Evolutionary conservation across 2,888 invertebrate species (phyloP).

Genomic region (Thymelicus sylvestris): DNA sequence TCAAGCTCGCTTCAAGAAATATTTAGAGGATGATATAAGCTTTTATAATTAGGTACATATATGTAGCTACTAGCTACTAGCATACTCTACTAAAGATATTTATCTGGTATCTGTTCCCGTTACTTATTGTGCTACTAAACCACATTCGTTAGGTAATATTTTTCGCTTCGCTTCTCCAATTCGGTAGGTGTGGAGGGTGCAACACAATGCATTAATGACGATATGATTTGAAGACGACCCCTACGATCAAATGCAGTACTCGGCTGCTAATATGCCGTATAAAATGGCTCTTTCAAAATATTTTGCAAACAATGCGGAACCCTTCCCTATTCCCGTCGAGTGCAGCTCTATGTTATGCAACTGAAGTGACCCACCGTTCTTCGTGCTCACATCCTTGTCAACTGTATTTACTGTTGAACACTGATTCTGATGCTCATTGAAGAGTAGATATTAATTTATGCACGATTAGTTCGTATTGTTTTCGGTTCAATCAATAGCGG

Average conservation of each 20-base stretch:
- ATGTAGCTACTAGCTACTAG: no score
- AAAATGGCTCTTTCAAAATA: slow-evolving; percentile 84
- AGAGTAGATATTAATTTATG: neutral
- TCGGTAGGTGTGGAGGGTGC: slow-evolving; percentile 47
- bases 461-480: neutral
- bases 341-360: slow-evolving; percentile 59
- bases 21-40: no score
- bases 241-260: slow-evolving; percentile 77
- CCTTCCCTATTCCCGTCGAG: slow-evolving; percentile 68
- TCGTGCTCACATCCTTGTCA: slow-evolving; percentile 25
- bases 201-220: slow-evolving; percentile 75
- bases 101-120: no score
- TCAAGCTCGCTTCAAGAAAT: no score
- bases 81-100: no score
- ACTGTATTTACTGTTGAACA: slow-evolving; percentile 22
- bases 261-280: slow-evolving; percentile 77
- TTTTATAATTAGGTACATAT: no score
- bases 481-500: neutral
- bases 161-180: slow-evolving; percentile 14
- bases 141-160: slow-evolving; percentile 25
- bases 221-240: slow-evolving; percentile 80
- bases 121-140: neutral
- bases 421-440: neutral
- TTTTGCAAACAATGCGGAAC: slow-evolving; percentile 81
- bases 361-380: slow-evolving; percentile 49